phyloP scores from a whole-genome alignment of 2,797 vertebrate genomes.

The Dermochelys coriacea region DNA sequence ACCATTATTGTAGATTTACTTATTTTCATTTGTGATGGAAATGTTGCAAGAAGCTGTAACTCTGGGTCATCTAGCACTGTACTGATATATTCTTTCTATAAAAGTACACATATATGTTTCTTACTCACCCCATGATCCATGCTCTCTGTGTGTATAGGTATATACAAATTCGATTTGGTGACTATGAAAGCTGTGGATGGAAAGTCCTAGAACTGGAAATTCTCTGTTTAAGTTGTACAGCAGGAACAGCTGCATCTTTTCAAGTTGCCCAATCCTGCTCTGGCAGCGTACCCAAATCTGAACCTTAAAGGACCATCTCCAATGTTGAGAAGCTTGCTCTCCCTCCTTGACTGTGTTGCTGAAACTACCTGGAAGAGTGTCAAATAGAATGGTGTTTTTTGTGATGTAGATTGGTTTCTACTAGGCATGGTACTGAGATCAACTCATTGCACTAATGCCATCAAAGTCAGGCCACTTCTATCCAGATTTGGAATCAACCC shows the following conservation, averaged over 20 bases:
- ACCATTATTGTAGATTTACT: background rate
- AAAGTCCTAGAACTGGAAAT: background rate
- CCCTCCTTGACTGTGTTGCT: background rate
- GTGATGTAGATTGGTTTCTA: background rate
- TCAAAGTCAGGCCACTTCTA: slow-evolving; percentile 4
- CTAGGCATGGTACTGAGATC: background rate
- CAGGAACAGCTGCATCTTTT: background rate
- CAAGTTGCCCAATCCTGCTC: background rate
- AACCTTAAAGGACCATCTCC: background rate
- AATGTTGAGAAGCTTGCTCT: background rate
- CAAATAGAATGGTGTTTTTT: slow-evolving; percentile 17
- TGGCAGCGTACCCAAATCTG: background rate
- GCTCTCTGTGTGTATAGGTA: background rate
- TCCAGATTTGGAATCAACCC: background rate
- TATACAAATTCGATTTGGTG: background rate
- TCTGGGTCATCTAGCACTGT: background rate
- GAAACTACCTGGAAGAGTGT: background rate
- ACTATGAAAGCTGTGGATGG: background rate
- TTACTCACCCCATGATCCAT: background rate
- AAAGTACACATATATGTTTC: background rate
- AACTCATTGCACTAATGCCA: slow-evolving; percentile 13
- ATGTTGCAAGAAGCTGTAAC: background rate
- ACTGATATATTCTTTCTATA: background rate
- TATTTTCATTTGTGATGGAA: background rate
- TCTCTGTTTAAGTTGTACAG: background rate